phyloP scores from a whole-genome alignment of 1,140 invertebrate species.

The Neodiprion lecontei region DNA sequence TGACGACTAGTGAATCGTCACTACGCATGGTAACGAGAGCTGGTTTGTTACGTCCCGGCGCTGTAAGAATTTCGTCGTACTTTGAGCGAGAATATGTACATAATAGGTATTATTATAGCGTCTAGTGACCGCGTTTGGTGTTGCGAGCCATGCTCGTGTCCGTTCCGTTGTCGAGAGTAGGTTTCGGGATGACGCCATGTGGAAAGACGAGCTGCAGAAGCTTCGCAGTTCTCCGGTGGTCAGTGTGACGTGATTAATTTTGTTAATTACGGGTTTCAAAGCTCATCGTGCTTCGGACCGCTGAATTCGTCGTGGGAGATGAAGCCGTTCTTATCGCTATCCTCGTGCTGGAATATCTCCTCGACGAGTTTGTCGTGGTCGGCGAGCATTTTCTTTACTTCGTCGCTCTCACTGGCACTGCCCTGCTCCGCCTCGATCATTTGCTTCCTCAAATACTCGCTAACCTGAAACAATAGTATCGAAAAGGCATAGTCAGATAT shows the following conservation, averaged over 20 bases:
- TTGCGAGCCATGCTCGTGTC: background rate
- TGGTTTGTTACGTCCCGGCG: background rate
- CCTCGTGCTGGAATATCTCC: constrained; percentile 97
- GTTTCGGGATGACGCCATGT: constrained; percentile 1
- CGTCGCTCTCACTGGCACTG: constrained; percentile 72
- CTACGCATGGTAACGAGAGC: background rate
- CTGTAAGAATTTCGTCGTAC: background rate
- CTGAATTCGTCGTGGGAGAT: constrained; percentile 96
- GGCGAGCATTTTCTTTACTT: constrained; percentile 84
- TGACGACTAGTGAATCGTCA: no score
- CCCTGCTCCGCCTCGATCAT: constrained; percentile 78
- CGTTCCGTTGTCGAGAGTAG: background rate
- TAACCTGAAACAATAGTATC: constrained; percentile 69
- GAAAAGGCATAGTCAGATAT: constrained; percentile 15
- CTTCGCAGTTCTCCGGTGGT: background rate
- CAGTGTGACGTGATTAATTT: constrained; percentile 3
- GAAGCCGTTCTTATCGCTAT: constrained; percentile 93
- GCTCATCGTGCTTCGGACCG: constrained; percentile 95
- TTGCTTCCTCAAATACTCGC: constrained; percentile 90
- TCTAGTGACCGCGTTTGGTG: background rate
- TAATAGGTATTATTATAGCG: background rate
- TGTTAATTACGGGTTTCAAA: constrained; percentile 67
- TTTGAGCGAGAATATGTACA: background rate
- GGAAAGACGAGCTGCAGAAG: background rate
- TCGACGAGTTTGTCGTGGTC: constrained; percentile 94